Evolutionary conservation across 2,797 vertebrate species (phyloP).

Genomic region (Sparidentex hasta): DNA sequence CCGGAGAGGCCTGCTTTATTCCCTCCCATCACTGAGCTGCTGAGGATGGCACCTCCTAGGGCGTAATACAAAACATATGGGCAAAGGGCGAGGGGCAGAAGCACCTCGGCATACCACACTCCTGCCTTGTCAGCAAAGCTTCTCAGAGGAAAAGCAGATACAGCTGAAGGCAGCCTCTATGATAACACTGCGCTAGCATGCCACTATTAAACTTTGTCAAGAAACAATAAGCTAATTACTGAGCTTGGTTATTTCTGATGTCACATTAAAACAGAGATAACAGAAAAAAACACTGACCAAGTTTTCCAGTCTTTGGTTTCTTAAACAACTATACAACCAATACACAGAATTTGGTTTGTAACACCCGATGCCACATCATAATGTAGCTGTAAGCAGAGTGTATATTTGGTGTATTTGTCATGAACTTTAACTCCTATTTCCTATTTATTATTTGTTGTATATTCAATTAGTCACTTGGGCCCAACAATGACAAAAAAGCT

Average conservation of each 20-base stretch:
- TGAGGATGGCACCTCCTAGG: conserved; percentile 86
- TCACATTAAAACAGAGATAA: neutral
- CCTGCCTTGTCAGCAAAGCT: conserved; percentile 78
- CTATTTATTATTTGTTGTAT: neutral
- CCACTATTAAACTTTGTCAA: conserved; percentile 13
- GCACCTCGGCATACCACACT: conserved; percentile 78
- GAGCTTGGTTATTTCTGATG: conserved; percentile 1
- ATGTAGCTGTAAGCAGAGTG: neutral
- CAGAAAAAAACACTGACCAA: neutral
- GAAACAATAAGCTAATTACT: conserved; percentile 26
- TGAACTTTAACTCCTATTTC: neutral
- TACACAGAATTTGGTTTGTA: neutral
- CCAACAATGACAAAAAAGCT: too few relatives aligned
- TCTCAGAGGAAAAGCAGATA: conserved; percentile 78
- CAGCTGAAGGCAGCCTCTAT: conserved; percentile 37
- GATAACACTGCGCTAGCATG: conserved; percentile 51
- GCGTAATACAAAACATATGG: conserved; percentile 87
- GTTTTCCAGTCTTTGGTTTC: neutral
- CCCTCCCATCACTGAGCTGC: conserved; percentile 76
- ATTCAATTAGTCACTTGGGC: neutral
- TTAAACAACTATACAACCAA: neutral
- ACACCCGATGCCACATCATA: neutral
- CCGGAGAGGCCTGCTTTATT: conserved; percentile 82
- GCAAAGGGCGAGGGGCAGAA: conserved; percentile 78
- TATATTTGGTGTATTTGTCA: neutral